Evolutionary conservation across 2,888 invertebrate species (phyloP).

Genomic region (Zhuqinia jingwanae): DNA sequence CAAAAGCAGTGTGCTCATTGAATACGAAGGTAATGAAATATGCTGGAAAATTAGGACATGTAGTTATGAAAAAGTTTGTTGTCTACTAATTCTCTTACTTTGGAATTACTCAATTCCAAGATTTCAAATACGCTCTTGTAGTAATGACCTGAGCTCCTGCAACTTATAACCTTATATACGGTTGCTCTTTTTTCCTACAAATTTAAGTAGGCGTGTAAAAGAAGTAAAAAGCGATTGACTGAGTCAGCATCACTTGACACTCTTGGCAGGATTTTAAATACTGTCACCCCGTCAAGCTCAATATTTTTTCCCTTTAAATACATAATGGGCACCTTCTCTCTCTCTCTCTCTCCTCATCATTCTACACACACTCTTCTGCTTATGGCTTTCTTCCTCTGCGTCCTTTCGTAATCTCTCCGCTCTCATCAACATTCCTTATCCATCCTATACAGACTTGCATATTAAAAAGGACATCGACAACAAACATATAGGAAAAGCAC

Average conservation of each 20-base stretch:
- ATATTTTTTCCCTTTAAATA: background rate
- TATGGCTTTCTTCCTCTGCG: background rate
- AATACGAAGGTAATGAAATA: too few relatives aligned
- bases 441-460: slow-evolving; percentile 8
- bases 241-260: background rate
- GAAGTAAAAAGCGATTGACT: background rate
- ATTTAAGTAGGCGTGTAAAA: background rate
- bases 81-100: too few relatives aligned
- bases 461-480: slow-evolving; percentile 13
- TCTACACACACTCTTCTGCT: background rate
- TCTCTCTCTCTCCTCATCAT: too few relatives aligned
- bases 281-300: background rate
- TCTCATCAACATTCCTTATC: slow-evolving; percentile 23
- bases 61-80: too few relatives aligned
- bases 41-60: too few relatives aligned
- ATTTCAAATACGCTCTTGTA: too few relatives aligned
- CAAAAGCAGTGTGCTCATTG: too few relatives aligned
- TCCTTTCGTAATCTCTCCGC: slow-evolving; percentile 14
- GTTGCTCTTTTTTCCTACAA: too few relatives aligned
- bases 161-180: too few relatives aligned
- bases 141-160: too few relatives aligned
- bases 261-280: background rate
- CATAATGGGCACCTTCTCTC: background rate
- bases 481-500: background rate
- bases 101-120: too few relatives aligned